A percentile compares a stretch with the other conserved stretches of the same genome.
Conservation (phyloP, 2,797 vertebrate species). For the Notolepis coatsorum region DNA sequence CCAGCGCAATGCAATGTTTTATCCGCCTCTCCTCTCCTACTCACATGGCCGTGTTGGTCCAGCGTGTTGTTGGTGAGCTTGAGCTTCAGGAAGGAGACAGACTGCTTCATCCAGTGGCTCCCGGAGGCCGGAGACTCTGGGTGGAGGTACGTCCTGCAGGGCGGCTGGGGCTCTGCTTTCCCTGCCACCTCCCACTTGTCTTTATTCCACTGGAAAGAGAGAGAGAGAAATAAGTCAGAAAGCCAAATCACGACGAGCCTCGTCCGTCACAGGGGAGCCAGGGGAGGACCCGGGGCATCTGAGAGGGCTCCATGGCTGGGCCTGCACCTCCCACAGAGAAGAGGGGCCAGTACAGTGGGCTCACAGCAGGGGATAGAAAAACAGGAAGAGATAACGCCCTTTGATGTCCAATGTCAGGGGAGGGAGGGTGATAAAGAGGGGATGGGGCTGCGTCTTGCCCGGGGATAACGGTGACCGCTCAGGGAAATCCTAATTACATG, state of each 20-base stretch:
- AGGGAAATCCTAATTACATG: slow-evolving; percentile 25
- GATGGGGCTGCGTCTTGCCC: slow-evolving; percentile 46
- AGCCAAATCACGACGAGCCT: slow-evolving; percentile 18
- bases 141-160: slow-evolving; percentile 91
- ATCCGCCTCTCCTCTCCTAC: slow-evolving; percentile 42
- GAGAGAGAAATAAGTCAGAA: not conserved
- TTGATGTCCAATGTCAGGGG: slow-evolving; percentile 77
- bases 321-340: slow-evolving; percentile 72
- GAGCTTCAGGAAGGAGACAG: slow-evolving; percentile 91
- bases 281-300: slow-evolving; percentile 20
- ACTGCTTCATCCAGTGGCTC: slow-evolving; percentile 95
- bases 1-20: too few species aligned
- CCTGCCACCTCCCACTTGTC: slow-evolving; percentile 94
- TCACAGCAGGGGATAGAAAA: slow-evolving; percentile 82
- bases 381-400: slow-evolving; percentile 85
- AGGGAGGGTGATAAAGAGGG: slow-evolving; percentile 55
- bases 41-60: slow-evolving; percentile 92
- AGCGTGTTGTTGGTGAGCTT: slow-evolving; percentile 96
- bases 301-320: slow-evolving; percentile 44
- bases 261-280: slow-evolving; percentile 25
- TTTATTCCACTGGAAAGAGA: slow-evolving; percentile 89
- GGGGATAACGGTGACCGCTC: slow-evolving; percentile 32
- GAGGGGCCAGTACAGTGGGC: slow-evolving; percentile 63
- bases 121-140: slow-evolving; percentile 92
- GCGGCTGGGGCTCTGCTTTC: slow-evolving; percentile 92